phyloP scores from a whole-genome alignment of 2,888 invertebrate species.

The Hemithea aestivaria region DNA sequence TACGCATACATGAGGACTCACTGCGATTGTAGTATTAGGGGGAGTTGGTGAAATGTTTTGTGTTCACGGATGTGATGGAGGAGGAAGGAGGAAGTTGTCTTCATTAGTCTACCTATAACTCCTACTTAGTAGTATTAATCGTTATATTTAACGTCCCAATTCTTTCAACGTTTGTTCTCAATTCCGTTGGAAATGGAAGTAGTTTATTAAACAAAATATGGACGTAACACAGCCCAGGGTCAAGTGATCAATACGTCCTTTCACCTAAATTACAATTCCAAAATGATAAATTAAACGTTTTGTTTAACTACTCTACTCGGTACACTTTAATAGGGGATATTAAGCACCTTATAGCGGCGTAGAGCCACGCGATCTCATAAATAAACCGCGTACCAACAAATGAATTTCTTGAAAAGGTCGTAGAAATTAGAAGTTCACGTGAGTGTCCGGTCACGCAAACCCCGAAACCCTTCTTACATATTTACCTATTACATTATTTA shows the following conservation, averaged over 20 bases:
- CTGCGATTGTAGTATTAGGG: constrained; percentile 34
- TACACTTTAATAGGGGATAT: constrained; percentile 50
- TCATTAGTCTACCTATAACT: too few species aligned
- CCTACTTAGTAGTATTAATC: too few species aligned
- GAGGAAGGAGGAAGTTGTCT: too few species aligned
- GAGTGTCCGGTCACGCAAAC: constrained; percentile 65
- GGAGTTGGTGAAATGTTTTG: constrained; percentile 11
- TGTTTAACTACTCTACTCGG: constrained; percentile 13
- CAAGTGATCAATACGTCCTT: background rate
- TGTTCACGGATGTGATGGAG: constrained; percentile 7
- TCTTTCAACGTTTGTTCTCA: too few species aligned
- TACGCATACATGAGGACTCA: constrained; percentile 42
- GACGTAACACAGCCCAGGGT: too few species aligned
- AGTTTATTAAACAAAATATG: too few species aligned
- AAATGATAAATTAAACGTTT: constrained; percentile 3
- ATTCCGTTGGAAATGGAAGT: too few species aligned
- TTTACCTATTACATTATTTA: constrained; percentile 55
- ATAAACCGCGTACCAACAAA: constrained; percentile 52
- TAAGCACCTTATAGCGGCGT: constrained; percentile 35
- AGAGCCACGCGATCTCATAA: constrained; percentile 58
- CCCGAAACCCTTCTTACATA: constrained; percentile 53
- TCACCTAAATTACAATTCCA: background rate
- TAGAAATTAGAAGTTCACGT: constrained; percentile 72
- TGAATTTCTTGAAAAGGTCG: constrained; percentile 76
- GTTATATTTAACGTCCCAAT: too few species aligned